Evolutionary conservation across 2,888 invertebrate species (phyloP).

Genomic region (Lasius platythorax): DNA sequence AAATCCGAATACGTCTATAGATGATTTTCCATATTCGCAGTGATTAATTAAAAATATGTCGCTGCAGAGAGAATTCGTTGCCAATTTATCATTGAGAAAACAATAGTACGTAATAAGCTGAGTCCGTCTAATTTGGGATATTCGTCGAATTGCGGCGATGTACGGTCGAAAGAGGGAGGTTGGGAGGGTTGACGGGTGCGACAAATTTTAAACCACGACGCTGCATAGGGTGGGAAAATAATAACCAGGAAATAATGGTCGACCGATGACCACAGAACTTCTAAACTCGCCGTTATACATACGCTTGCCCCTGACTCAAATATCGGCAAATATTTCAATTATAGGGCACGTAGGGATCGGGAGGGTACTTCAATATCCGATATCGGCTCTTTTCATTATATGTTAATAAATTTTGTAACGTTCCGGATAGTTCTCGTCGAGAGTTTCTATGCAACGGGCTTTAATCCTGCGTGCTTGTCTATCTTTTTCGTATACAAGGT

Average conservation of each 20-base stretch:
- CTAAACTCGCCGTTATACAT: conserved; percentile 57
- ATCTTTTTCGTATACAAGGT: conserved; percentile 3
- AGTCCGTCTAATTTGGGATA: conserved; percentile 2
- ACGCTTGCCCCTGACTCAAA: conserved; percentile 48
- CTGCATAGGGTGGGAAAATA: conserved; percentile 29
- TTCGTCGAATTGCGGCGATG: background rate
- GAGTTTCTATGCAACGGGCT: conserved; percentile 35
- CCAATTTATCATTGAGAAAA: conserved; percentile 19
- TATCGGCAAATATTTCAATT: conserved; percentile 77
- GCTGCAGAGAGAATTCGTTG: background rate
- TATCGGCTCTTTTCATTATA: conserved; percentile 58
- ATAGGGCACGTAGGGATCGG: conserved; percentile 28
- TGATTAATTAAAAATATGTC: conserved; percentile 43
- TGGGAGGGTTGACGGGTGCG: background rate
- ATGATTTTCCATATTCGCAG: conserved; percentile 3
- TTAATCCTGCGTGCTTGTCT: background rate
- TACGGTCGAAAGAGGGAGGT: background rate
- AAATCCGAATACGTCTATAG: conserved; percentile 15
- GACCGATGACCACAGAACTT: conserved; percentile 63
- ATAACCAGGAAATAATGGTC: conserved; percentile 31
- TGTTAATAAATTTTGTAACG: conserved; percentile 68
- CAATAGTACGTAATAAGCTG: conserved; percentile 16
- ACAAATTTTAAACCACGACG: conserved; percentile 1
- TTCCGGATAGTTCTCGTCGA: conserved; percentile 52
- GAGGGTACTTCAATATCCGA: conserved; percentile 62